phyloP scores from a whole-genome alignment of 2,888 invertebrate genomes.

The Patella depressa region DNA sequence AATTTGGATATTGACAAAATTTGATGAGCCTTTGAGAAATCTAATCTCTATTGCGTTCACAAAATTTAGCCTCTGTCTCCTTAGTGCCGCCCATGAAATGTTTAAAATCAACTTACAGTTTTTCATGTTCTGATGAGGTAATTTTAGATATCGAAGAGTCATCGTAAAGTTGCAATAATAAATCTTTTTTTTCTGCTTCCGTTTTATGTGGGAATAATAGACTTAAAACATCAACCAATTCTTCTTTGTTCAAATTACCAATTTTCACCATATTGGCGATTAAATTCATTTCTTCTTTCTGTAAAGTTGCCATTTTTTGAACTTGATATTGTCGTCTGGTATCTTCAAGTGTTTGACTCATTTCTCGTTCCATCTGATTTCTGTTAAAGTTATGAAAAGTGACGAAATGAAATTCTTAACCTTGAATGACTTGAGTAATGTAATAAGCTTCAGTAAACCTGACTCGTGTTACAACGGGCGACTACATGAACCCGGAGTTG shows the following conservation, averaged over 20 bases:
- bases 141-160: constrained; percentile 15
- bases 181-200: constrained; percentile 52
- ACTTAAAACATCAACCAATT: constrained; percentile 59
- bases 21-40: too few species aligned
- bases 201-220: constrained; percentile 64
- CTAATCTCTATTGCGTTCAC: too few species aligned
- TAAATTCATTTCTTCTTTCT: constrained; percentile 67
- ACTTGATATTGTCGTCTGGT: constrained; percentile 61
- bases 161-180: constrained; percentile 58
- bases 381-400: constrained; percentile 36
- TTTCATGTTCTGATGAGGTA: background rate
- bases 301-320: constrained; percentile 52
- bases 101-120: background rate
- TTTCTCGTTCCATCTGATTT: constrained; percentile 65
- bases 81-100: too few species aligned
- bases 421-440: background rate
- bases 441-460: background rate
- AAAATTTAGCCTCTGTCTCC: too few species aligned
- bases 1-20: too few species aligned
- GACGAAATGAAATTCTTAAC: background rate
- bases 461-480: background rate
- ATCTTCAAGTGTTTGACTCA: constrained; percentile 65
- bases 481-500: background rate
- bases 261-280: constrained; percentile 64
- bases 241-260: constrained; percentile 57